These are phyloP conservation scores for Nansenia antarctica DNA, from an alignment of 2,113 vertebrate genomes.

Conservation along the genomic window DNA sequence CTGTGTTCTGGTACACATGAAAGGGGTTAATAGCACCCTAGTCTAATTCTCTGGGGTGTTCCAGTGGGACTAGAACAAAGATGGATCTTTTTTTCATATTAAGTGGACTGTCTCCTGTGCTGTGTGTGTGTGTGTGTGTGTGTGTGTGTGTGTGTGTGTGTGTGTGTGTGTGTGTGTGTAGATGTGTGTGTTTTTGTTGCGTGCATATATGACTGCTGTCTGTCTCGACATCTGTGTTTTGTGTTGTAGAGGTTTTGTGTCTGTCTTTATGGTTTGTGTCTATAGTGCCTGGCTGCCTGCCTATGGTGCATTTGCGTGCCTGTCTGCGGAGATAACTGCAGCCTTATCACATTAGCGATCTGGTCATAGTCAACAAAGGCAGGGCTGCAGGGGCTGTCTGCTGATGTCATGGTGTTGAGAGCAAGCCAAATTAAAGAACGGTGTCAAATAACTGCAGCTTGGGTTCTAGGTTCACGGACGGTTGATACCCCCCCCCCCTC, in stretches of 20 bases:
- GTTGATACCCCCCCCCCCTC: too few relatives aligned
- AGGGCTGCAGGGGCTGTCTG: not conserved
- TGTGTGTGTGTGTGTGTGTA: not conserved
- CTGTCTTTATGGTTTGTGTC: not conserved
- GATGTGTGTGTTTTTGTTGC: not conserved
- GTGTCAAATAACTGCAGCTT: not conserved
- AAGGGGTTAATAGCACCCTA: too few relatives aligned
- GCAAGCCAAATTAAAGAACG: not conserved
- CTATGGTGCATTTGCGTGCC: not conserved
- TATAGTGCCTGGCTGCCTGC: not conserved
- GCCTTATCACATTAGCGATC: too few relatives aligned
- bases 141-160: not conserved
- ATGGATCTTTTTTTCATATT: too few relatives aligned
- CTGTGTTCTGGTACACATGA: too few relatives aligned
- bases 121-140: too few relatives aligned
- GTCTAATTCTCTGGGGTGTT: too few relatives aligned
- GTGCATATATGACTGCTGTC: not conserved
- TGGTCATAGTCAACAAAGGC: conserved; percentile 12
- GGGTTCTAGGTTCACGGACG: too few relatives aligned
- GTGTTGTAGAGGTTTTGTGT: not conserved
- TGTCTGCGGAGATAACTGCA: not conserved
- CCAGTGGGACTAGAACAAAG: too few relatives aligned
- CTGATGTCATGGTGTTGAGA: not conserved
- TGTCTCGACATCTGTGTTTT: not conserved
- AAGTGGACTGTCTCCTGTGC: too few relatives aligned